A percentile compares a stretch with the other conserved stretches of the same genome.
These are phyloP conservation scores for Seriola aureovittata DNA, from an alignment of 2,113 vertebrate genomes.

Conservation along the genomic window DNA sequence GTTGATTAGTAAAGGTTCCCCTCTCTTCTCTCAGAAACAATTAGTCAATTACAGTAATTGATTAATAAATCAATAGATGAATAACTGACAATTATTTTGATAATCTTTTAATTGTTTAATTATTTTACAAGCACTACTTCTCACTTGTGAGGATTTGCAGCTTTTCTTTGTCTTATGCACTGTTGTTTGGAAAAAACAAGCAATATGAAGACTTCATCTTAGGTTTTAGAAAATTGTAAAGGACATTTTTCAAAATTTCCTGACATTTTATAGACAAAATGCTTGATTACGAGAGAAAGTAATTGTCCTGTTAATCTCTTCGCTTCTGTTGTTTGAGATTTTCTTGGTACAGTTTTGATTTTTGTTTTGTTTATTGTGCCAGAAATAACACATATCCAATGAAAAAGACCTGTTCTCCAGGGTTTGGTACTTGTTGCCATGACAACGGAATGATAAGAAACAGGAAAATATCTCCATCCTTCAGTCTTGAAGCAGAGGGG, in stretches of 20 bases:
- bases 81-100: no score
- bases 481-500: constrained; percentile 5
- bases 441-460: constrained; percentile 42
- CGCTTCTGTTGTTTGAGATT: background rate
- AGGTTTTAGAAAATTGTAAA: no score
- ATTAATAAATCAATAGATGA: no score
- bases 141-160: background rate
- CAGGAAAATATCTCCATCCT: constrained; percentile 24
- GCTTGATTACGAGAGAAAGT: background rate
- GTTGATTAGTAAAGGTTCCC: no score
- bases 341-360: background rate
- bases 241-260: no score
- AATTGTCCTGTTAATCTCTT: background rate
- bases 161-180: no score
- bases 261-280: background rate
- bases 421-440: constrained; percentile 57
- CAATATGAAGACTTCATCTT: no score
- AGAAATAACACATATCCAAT: background rate
- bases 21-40: no score
- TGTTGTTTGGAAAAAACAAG: no score
- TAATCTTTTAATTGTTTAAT: no score
- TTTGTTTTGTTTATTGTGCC: background rate
- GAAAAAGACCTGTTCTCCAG: background rate
- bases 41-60: no score
- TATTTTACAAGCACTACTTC: background rate